phyloP scores from a whole-genome alignment of 2,113 vertebrate species.

The Manacus vitellinus region DNA sequence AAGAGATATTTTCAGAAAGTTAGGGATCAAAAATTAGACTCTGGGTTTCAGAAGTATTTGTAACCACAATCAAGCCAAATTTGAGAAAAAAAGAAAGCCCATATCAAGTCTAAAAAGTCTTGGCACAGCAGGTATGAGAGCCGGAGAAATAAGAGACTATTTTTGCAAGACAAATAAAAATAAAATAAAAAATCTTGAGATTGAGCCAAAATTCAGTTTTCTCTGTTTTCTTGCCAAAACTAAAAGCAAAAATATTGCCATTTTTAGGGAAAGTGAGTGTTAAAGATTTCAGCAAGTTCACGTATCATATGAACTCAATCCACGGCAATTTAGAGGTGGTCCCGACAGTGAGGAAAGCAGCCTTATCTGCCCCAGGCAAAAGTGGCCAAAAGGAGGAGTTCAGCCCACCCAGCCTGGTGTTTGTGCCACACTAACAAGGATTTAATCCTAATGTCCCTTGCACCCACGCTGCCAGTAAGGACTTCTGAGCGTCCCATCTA shows the following conservation, averaged over 20 bases:
- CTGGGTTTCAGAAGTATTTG: background rate
- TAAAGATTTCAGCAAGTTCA: background rate
- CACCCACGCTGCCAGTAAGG: background rate
- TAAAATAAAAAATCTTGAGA: background rate
- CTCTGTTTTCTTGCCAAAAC: background rate
- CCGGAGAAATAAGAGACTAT: background rate
- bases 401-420: background rate
- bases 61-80: background rate
- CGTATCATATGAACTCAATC: background rate
- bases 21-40: background rate
- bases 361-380: background rate
- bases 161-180: background rate
- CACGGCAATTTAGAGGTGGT: background rate
- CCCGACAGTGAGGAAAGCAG: background rate
- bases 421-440: background rate
- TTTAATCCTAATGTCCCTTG: background rate
- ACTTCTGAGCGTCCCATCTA: background rate
- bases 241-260: background rate
- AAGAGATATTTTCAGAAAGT: background rate
- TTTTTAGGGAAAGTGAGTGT: background rate
- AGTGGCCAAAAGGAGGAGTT: background rate
- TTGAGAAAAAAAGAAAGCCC: background rate
- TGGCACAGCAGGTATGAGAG: background rate
- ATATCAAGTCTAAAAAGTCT: background rate
- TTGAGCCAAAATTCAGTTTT: background rate